Percentiles rank a stretch among this genome's conserved stretches.
Conservation (phyloP, 2,113 vertebrate species). For the Petromus typicus region DNA sequence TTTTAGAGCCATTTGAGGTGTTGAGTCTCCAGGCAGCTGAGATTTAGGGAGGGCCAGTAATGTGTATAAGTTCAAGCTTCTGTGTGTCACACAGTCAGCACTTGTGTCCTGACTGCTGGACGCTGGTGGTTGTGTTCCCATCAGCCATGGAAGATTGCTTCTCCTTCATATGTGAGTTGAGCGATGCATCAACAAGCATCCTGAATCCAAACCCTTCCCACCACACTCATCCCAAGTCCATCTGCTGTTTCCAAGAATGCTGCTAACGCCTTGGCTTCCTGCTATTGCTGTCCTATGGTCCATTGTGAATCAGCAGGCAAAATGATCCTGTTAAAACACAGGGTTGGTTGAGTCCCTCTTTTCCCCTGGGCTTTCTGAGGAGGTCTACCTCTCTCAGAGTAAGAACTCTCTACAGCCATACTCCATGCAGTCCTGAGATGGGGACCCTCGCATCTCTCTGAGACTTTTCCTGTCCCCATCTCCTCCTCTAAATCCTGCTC, state of each 20-base stretch:
- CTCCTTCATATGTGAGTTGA: neutral
- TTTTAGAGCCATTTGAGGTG: neutral
- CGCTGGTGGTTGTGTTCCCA: neutral
- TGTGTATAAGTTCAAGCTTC: neutral
- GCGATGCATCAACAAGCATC: neutral
- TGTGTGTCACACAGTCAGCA: neutral
- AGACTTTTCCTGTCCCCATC: neutral
- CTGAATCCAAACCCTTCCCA: neutral
- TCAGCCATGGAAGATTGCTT: neutral
- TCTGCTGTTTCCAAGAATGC: neutral
- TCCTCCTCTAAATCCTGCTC: neutral
- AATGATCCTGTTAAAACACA: neutral
- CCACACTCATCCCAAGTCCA: neutral
- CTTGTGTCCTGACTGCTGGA: neutral
- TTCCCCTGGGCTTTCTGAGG: neutral
- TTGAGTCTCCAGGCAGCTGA: neutral
- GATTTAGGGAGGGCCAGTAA: neutral
- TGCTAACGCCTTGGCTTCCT: neutral
- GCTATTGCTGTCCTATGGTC: neutral
- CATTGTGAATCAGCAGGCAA: neutral
- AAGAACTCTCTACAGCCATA: neutral
- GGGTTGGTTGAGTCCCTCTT: neutral
- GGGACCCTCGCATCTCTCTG: neutral
- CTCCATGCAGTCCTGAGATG: fast-evolving
- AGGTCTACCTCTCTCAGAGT: neutral